A percentile compares a stretch with the other conserved stretches of the same genome.
Evolutionary conservation across 2,113 vertebrate species (phyloP).

Genomic region (Carettochelys insculpta): DNA sequence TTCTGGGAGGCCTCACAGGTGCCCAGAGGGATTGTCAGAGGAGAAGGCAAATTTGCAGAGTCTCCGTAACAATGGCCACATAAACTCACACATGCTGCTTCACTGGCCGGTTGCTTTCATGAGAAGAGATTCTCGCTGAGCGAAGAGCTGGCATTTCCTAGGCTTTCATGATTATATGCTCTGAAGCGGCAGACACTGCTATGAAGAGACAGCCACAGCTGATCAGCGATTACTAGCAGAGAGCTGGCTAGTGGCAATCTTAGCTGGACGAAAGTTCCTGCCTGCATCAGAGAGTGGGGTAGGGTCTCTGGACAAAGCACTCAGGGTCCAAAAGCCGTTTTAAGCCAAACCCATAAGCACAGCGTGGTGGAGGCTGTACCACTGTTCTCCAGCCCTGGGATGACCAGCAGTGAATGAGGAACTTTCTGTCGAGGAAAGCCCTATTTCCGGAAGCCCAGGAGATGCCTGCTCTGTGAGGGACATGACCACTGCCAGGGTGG

Average conservation of each 20-base stretch:
- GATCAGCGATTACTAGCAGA: not conserved
- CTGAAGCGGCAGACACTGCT: constrained; percentile 1
- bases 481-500: not conserved
- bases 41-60: not conserved
- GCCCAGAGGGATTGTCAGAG: not conserved
- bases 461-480: not conserved
- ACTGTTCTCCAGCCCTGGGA: not conserved
- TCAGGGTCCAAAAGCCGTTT: not conserved
- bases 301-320: not conserved
- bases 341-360: not conserved
- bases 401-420: not conserved
- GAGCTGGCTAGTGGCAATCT: not conserved
- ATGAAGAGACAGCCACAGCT: not conserved
- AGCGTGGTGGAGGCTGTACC: not conserved
- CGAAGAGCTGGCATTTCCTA: not conserved
- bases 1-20: not conserved
- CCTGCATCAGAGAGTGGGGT: not conserved
- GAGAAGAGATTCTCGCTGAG: not conserved
- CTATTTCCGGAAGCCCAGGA: not conserved
- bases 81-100: not conserved
- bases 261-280: not conserved
- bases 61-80: not conserved
- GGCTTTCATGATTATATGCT: not conserved
- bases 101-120: not conserved
- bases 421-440: not conserved